phyloP scores from a whole-genome alignment of 2,888 invertebrate genomes.

The Drosophila tanythrix region DNA sequence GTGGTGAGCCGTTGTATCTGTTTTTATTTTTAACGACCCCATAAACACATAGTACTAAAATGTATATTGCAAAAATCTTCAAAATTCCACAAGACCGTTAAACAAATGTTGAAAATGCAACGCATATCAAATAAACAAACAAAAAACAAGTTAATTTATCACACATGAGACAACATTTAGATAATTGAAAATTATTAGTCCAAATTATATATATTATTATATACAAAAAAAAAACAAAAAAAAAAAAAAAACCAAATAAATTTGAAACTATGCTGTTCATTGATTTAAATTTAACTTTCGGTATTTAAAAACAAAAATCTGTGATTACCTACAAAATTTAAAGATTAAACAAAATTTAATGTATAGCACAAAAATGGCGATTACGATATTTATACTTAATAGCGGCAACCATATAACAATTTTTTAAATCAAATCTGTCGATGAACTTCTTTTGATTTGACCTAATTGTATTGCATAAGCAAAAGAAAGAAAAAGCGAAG shows the following conservation, averaged over 20 bases:
- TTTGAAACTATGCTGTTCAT: constrained; percentile 77
- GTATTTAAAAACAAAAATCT: constrained; percentile 84
- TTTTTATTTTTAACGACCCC: constrained; percentile 10
- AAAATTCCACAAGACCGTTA: constrained; percentile 28
- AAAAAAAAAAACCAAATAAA: constrained; percentile 61
- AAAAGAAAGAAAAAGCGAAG: constrained; percentile 19
- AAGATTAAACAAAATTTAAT: constrained; percentile 74
- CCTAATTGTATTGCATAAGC: constrained; percentile 36
- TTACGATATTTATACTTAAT: constrained; percentile 57
- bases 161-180: constrained; percentile 69
- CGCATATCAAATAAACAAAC: constrained; percentile 65
- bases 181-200: constrained; percentile 83
- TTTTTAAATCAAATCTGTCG: constrained; percentile 46
- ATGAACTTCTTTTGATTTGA: constrained; percentile 57
- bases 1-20: constrained; percentile 18
- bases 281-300: constrained; percentile 81
- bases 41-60: constrained; percentile 15
- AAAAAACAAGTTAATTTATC: constrained; percentile 38
- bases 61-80: constrained; percentile 19
- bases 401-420: constrained; percentile 42
- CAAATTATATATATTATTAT: constrained; percentile 76
- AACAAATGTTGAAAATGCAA: constrained; percentile 65
- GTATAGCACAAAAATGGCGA: constrained; percentile 65
- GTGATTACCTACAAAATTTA: constrained; percentile 85
- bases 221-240: constrained; percentile 49